Conservation (phyloP, 2,113 vertebrate species). For the Istiophorus platypterus region DNA sequence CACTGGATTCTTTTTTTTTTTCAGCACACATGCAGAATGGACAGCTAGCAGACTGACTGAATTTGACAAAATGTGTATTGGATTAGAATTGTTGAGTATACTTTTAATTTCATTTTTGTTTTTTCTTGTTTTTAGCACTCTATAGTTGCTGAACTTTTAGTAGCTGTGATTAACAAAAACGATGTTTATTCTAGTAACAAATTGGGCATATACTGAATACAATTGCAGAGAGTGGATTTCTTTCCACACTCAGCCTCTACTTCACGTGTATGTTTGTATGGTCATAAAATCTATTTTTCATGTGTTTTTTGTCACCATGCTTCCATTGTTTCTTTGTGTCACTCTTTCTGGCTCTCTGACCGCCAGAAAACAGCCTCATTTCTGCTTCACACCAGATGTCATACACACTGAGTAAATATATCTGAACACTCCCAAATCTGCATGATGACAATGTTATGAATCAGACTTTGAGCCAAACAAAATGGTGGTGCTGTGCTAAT, state of each 20-base stretch:
- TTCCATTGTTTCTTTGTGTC: conserved; percentile 7
- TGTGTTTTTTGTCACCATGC: neutral
- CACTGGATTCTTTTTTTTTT: no score
- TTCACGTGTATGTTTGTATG: neutral
- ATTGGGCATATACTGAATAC: no score
- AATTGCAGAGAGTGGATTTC: conserved; percentile 4
- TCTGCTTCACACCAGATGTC: neutral
- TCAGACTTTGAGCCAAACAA: conserved; percentile 26
- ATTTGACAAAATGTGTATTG: no score
- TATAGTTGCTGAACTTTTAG: no score
- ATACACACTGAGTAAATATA: neutral
- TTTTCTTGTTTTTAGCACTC: no score
- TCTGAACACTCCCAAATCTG: conserved; percentile 16
- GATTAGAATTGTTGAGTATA: no score
- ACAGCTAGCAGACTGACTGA: no score
- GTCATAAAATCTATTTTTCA: conserved; percentile 9
- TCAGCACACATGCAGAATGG: no score
- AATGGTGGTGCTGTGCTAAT: conserved; percentile 54
- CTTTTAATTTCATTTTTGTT: no score
- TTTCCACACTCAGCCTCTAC: conserved; percentile 34
- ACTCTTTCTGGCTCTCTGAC: conserved; percentile 25
- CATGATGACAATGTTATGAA: conserved; percentile 4
- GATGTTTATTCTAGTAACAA: no score
- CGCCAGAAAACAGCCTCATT: conserved; percentile 3
- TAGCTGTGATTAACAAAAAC: no score